phyloP scores from a whole-genome alignment of 2,797 vertebrate genomes.

The Alauda arvensis region DNA sequence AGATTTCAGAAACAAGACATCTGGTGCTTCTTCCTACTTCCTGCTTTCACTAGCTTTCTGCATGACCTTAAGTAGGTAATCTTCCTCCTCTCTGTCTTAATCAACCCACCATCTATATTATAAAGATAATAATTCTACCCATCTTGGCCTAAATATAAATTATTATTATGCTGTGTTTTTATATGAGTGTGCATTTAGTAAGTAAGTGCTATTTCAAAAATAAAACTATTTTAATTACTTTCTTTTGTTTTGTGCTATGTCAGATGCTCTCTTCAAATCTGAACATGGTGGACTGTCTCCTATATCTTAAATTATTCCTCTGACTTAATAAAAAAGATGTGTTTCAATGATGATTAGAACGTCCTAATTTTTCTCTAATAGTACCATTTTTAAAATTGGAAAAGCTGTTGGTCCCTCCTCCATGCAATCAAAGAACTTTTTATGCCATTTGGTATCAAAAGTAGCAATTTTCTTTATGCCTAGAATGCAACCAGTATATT shows the following conservation, averaged over 20 bases:
- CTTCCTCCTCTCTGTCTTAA: constrained; percentile 26
- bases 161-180: not conserved
- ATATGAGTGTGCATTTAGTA: not conserved
- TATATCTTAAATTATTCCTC: constrained; percentile 3
- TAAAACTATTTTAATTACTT: not conserved
- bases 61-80: constrained; percentile 23
- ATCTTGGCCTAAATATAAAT: constrained; percentile 18
- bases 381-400: not conserved
- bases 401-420: constrained; percentile 23
- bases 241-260: not conserved
- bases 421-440: constrained; percentile 11
- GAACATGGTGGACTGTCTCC: not conserved
- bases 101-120: constrained; percentile 28
- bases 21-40: constrained; percentile 16
- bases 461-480: not conserved
- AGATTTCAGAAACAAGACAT: constrained; percentile 4
- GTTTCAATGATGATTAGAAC: constrained; percentile 21
- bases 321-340: constrained; percentile 37
- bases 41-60: constrained; percentile 6
- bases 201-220: constrained; percentile 8
- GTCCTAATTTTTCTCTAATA: constrained; percentile 14
- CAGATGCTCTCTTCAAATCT: constrained; percentile 15
- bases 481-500: not conserved
- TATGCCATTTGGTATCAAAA: not conserved
- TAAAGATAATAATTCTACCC: constrained; percentile 14